Evolutionary conservation across 1,140 invertebrate species (phyloP).

Genomic region (Anadara kagoshimensis): DNA sequence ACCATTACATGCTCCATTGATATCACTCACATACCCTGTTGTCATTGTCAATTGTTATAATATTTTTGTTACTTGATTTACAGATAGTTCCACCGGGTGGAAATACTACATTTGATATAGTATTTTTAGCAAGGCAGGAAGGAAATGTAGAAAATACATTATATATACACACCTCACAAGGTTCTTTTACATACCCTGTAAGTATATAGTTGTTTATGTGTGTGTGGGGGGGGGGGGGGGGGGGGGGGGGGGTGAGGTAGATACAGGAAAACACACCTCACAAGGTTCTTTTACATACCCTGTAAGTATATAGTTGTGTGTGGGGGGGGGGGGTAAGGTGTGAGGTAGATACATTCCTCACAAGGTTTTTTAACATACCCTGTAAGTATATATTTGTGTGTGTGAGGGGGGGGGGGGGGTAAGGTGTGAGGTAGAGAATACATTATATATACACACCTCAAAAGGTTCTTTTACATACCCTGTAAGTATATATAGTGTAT

Average conservation of each 20-base stretch:
- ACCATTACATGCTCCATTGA: too few species aligned
- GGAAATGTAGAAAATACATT: slow-evolving; percentile 91
- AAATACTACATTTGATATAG: slow-evolving; percentile 96
- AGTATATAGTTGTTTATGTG: slow-evolving; percentile 60
- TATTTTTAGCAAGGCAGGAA: slow-evolving; percentile 93
- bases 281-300: slow-evolving; percentile 89
- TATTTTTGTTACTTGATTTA: too few species aligned
- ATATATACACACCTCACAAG: slow-evolving; percentile 94
- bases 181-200: slow-evolving; percentile 87
- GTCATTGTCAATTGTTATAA: too few species aligned
- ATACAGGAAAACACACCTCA: slow-evolving; percentile 94
- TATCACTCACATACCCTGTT: too few species aligned
- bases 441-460: slow-evolving; percentile 94
- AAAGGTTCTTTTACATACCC: slow-evolving; percentile 89
- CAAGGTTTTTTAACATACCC: slow-evolving; percentile 89
- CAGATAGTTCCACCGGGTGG: slow-evolving; percentile 79
- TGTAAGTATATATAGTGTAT: slow-evolving; percentile 76
- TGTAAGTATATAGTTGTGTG: slow-evolving; percentile 76
- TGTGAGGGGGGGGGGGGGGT: too few species aligned
- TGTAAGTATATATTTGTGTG: slow-evolving; percentile 78
- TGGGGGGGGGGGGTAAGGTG: too few species aligned
- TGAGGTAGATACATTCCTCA: slow-evolving; percentile 94
- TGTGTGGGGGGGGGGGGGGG: too few species aligned
- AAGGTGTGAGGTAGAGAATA: too few species aligned
- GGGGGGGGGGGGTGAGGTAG: too few species aligned